A percentile compares a stretch with the other conserved stretches of the same genome.
Evolutionary conservation across 2,888 invertebrate species (phyloP).

Genomic region (Antitype chi): DNA sequence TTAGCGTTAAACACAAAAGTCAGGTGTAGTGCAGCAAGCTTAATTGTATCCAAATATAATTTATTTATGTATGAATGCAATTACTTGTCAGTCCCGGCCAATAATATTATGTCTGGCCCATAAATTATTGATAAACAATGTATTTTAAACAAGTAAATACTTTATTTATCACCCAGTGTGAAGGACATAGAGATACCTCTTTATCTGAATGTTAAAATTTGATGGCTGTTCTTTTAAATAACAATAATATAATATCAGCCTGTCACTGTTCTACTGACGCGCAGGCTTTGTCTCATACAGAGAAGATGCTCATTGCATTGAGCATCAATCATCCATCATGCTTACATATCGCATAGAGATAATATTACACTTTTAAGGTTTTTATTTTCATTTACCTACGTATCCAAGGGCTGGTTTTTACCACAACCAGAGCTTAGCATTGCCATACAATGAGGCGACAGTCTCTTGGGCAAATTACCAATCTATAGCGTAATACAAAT

Average conservation of each 20-base stretch:
- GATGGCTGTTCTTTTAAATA: not conserved
- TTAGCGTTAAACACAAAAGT: too few species aligned
- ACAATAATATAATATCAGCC: not conserved
- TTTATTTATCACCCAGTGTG: conserved; percentile 13
- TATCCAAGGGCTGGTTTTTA: too few species aligned
- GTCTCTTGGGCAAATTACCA: too few species aligned
- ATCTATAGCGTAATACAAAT: not conserved
- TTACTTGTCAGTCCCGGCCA: not conserved
- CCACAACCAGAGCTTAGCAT: too few species aligned
- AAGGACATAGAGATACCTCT: conserved; percentile 16
- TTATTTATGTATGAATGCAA: not conserved
- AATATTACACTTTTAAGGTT: not conserved
- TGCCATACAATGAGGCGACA: too few species aligned
- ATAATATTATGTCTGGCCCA: not conserved
- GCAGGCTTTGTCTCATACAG: not conserved
- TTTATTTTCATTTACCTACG: too few species aligned
- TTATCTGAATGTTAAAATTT: conserved; percentile 16
- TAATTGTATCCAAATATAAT: too few species aligned
- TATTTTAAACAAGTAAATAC: conserved; percentile 7
- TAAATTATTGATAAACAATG: conserved; percentile 32
- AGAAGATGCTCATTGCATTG: not conserved
- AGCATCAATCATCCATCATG: not conserved
- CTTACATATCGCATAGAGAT: not conserved
- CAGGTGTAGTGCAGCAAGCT: too few species aligned
- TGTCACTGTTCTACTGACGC: not conserved